Evolutionary conservation across 1,140 invertebrate genomes (phyloP).

Genomic region (Anoplolepis gracilipes): DNA sequence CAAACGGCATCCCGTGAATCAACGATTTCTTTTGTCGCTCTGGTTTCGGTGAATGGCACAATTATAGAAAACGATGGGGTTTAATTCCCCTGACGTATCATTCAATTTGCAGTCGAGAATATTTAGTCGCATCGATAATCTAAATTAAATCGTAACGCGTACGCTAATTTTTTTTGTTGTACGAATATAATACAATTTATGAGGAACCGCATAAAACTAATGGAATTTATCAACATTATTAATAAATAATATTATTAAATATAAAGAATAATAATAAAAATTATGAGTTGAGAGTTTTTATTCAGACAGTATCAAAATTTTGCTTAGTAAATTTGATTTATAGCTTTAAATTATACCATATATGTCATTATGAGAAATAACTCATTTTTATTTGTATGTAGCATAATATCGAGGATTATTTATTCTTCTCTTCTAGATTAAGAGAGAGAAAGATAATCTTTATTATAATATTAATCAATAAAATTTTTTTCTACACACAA

Average conservation of each 20-base stretch:
- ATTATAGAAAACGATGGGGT: neutral
- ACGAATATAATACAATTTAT: neutral
- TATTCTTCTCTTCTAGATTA: neutral
- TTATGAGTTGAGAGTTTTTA: neutral
- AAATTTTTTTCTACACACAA: neutral
- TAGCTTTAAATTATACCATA: neutral
- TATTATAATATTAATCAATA: constrained; percentile 11
- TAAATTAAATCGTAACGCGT: constrained; percentile 5
- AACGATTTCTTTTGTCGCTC: neutral
- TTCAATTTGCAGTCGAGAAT: constrained; percentile 35
- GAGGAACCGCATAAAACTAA: neutral
- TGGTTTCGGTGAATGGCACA: constrained; percentile 14
- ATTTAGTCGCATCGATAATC: constrained; percentile 28
- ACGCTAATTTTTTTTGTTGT: neutral
- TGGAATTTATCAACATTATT: constrained; percentile 20
- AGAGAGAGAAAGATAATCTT: neutral
- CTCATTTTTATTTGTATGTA: neutral
- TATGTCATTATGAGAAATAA: neutral
- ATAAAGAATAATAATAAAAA: neutral
- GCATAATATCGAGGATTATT: neutral
- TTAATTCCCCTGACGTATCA: neutral
- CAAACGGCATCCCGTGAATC: neutral
- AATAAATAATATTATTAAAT: neutral
- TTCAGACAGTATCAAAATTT: neutral
- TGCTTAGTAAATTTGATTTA: too few relatives aligned